Evolutionary conservation across 92 coral and sea anemone species (phyloP), one percentile per base, ranked within the genome.

Genomic region (Epizoanthus rinbou): DNA sequence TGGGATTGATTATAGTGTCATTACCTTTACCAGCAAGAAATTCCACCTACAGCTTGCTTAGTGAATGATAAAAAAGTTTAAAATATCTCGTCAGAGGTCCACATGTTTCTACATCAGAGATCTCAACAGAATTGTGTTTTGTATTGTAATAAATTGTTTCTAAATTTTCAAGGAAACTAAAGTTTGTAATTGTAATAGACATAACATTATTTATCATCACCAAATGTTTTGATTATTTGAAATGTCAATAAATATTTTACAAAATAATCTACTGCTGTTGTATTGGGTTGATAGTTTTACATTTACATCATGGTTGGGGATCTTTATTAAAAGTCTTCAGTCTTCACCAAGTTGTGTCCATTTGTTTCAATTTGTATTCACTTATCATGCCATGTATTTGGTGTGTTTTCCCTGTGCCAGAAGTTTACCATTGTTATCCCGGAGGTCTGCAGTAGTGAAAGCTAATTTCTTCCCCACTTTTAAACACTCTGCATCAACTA

Each of bases 321-420:
- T 22, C 25, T 9, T 22, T 31, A 3, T 37, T 37, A 37, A 22
- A 31, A 15, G 54, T 47, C 54, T 50, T 50, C 15, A 50, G 8
- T 50, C 50, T 43, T 43, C 50, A 43, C 5, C 28, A 21, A 56
- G 9, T 57, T 75, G 13, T 5, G 11, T 11, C 19, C 31, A 62
- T 75, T 24, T 47, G 52, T 17, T 57, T n/a, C n/a, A n/a, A n/a
- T n/a, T 28, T 21, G 54, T 2, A 3, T 69, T 45, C 21, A 35
- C 60, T 2, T 65, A 72, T 89, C 79, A 64, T 41, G 85, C 90
- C 39, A 93, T 43, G 62, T 80, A 91, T 69, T 96, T 92, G 43
- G 97, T 96, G 85, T 96, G 99, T 22, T 86, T 90, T 28, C 91
- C 98, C 74, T 86, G 91, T 25, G 98, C 98, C 25, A 96, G 62